Evolutionary conservation across 2,888 invertebrate genomes (phyloP).

Genomic region (Syrphus vitripennis): DNA sequence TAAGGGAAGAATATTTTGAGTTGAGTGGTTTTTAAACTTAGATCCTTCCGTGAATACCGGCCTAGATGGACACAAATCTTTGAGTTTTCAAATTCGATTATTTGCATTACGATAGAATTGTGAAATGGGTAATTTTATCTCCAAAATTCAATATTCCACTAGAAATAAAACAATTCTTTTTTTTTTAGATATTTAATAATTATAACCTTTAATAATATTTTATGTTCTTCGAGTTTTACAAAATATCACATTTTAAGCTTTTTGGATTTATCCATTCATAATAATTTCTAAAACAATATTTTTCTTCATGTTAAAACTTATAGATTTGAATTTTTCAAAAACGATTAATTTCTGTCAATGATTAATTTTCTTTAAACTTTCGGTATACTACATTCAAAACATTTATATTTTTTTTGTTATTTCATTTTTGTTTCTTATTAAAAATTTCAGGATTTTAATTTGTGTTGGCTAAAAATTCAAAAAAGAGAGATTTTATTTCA

Average conservation of each 20-base stretch:
- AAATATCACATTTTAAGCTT: constrained; percentile 82
- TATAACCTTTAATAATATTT: constrained; percentile 72
- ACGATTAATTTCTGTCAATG: constrained; percentile 13
- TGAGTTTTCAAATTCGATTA: no score
- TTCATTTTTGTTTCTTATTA: not conserved
- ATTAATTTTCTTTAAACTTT: constrained; percentile 5
- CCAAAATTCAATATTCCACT: no score
- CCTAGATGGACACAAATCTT: no score
- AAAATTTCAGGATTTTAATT: constrained; percentile 31
- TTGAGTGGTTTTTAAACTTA: no score
- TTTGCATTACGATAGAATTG: no score
- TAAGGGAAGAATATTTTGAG: no score
- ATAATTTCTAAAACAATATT: constrained; percentile 73
- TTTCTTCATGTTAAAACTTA: constrained; percentile 49
- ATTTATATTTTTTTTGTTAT: not conserved
- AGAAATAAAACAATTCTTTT: constrained; percentile 40
- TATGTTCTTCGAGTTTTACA: constrained; percentile 79
- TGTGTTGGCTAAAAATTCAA: constrained; percentile 35
- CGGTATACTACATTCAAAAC: constrained; percentile 38
- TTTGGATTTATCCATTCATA: constrained; percentile 75
- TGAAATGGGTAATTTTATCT: no score
- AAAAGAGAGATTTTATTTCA: constrained; percentile 23
- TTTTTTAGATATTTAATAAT: constrained; percentile 64
- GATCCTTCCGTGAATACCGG: no score
- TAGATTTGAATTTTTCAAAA: constrained; percentile 25